phyloP scores from a whole-genome alignment of 2,797 vertebrate species.

The Melanogrammus aeglefinus region DNA sequence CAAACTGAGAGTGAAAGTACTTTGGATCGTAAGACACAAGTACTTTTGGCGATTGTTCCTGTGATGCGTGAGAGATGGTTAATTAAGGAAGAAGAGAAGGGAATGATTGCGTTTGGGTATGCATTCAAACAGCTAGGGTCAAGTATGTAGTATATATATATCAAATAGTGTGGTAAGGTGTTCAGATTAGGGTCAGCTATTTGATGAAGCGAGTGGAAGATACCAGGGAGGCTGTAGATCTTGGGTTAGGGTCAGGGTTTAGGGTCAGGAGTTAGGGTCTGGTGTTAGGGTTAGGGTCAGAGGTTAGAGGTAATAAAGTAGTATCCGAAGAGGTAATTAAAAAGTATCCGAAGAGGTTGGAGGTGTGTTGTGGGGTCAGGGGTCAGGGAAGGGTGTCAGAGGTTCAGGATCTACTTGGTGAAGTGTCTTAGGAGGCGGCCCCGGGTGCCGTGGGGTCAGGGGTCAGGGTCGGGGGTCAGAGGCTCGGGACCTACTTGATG shows the following conservation, averaged over 20 bases:
- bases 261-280: slow-evolving; percentile 32
- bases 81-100: too few species aligned
- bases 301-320: slow-evolving; percentile 51
- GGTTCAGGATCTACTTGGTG: slow-evolving; percentile 76
- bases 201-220: slow-evolving; percentile 87
- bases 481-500: slow-evolving; percentile 78
- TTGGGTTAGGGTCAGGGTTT: slow-evolving; percentile 66
- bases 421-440: slow-evolving; percentile 88
- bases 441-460: slow-evolving; percentile 79
- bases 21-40: too few species aligned
- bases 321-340: slow-evolving; percentile 85
- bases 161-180: too few species aligned
- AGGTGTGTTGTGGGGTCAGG: too few species aligned
- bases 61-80: too few species aligned
- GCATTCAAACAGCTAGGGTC: too few species aligned
- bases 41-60: background rate
- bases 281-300: background rate
- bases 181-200: slow-evolving; percentile 53
- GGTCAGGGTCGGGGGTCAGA: background rate
- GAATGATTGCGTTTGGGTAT: too few species aligned
- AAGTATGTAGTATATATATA: too few species aligned
- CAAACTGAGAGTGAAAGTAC: background rate
- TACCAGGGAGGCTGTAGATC: slow-evolving; percentile 79
- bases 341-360: slow-evolving; percentile 85
- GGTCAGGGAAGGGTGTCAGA: too few species aligned